phyloP scores from a whole-genome alignment of 2,113 vertebrate genomes.

The Tragelaphus strepsiceros region DNA sequence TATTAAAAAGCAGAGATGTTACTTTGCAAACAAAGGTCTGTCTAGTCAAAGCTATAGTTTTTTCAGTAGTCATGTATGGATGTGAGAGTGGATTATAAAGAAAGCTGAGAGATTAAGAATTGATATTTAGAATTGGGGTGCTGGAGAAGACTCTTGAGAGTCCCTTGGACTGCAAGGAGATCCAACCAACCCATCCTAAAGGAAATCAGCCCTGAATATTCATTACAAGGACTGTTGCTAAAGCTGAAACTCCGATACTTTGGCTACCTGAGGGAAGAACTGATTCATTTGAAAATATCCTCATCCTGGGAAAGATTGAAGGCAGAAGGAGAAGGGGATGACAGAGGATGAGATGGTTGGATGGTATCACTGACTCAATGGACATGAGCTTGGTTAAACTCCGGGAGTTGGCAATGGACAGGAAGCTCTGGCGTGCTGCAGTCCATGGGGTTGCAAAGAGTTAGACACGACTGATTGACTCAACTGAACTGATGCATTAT shows the following conservation, averaged over 20 bases:
- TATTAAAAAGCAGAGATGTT: neutral
- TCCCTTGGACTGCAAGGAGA: neutral
- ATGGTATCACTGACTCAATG: neutral
- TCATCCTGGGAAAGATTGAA: neutral
- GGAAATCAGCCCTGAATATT: neutral
- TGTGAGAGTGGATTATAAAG: neutral
- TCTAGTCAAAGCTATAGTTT: neutral
- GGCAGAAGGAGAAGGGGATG: neutral
- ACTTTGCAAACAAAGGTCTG: neutral
- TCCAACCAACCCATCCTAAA: neutral
- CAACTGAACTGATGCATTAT: neutral
- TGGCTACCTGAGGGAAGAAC: neutral
- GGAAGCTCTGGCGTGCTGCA: neutral
- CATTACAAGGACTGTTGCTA: neutral
- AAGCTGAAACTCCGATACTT: neutral
- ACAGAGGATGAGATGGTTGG: neutral
- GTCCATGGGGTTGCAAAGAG: neutral
- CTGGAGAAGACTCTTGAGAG: neutral
- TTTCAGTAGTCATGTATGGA: neutral
- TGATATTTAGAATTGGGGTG: neutral
- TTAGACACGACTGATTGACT: neutral
- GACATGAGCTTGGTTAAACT: neutral
- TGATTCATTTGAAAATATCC: neutral
- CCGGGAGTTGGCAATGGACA: rapidly evolving
- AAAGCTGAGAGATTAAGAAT: neutral